Percentiles rank a stretch among this genome's conserved stretches.
phyloP scores from a whole-genome alignment of 1,140 invertebrate species.

The Phenacoccus solenopsis region DNA sequence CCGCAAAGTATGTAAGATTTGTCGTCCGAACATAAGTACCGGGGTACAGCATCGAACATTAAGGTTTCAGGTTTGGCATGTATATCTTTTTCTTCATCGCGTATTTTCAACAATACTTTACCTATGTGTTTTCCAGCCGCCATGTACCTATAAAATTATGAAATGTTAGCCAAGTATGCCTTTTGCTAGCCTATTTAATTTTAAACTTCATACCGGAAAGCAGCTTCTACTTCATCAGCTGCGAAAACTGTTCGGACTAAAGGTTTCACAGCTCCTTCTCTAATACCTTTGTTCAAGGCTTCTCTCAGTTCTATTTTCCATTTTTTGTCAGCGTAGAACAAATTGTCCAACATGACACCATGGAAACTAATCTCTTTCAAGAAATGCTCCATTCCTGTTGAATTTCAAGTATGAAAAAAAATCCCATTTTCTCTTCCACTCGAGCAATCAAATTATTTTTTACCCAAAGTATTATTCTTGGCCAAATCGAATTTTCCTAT shows the following conservation, averaged over 20 bases:
- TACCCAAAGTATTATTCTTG: conserved; percentile 47
- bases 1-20: conserved; percentile 39
- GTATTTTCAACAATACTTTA: conserved; percentile 64
- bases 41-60: conserved; percentile 39
- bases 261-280: conserved; percentile 49
- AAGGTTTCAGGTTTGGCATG: conserved; percentile 26
- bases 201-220: conserved; percentile 37
- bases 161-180: no score
- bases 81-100: conserved; percentile 37
- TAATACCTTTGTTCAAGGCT: conserved; percentile 47
- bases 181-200: neutral
- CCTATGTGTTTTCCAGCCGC: conserved; percentile 77
- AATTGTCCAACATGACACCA: conserved; percentile 68
- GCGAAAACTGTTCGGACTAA: conserved; percentile 45
- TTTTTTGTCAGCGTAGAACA: conserved; percentile 40
- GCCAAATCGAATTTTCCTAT: conserved; percentile 58
- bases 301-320: conserved; percentile 35
- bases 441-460: neutral
- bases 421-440: neutral
- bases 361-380: conserved; percentile 73
- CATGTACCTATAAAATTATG: conserved; percentile 45
- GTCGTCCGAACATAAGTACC: conserved; percentile 38
- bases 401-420: conserved; percentile 10
- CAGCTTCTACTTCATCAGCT: conserved; percentile 46
- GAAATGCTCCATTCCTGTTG: conserved; percentile 48